These are phyloP conservation scores for Hermodice carunculata DNA, from an alignment of 2,888 invertebrate species.

Conservation along the genomic window DNA sequence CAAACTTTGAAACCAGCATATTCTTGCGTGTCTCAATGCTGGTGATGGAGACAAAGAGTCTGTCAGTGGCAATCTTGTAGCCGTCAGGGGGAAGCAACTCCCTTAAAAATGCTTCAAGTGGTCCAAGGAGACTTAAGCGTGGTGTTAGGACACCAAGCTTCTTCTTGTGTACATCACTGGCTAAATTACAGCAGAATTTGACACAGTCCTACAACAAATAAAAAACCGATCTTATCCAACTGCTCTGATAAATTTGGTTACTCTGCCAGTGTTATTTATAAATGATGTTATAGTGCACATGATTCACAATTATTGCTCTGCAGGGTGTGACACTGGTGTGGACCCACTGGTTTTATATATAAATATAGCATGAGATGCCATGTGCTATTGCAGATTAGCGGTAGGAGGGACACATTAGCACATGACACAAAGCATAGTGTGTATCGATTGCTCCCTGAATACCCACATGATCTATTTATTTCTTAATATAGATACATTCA, in stretches of 20 bases:
- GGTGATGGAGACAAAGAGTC: slow-evolving; percentile 93
- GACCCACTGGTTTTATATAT: no score
- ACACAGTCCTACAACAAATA: slow-evolving; percentile 82
- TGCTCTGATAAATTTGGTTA: neutral
- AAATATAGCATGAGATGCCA: no score
- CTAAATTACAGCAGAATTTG: slow-evolving; percentile 88
- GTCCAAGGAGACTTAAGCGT: slow-evolving; percentile 90
- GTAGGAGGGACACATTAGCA: no score
- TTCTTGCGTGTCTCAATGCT: slow-evolving; percentile 92
- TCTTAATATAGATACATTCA: no score
- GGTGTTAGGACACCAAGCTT: slow-evolving; percentile 96
- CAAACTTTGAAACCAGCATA: slow-evolving; percentile 92
- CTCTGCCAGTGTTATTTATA: neutral
- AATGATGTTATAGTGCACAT: neutral
- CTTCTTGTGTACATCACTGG: slow-evolving; percentile 84
- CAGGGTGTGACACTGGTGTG: no score
- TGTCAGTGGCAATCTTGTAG: slow-evolving; percentile 87
- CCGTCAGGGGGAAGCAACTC: slow-evolving; percentile 78
- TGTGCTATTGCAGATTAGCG: no score
- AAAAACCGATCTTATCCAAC: neutral
- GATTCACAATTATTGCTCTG: no score
- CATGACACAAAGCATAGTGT: no score
- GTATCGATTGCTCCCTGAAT: no score
- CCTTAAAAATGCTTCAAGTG: slow-evolving; percentile 87
- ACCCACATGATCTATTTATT: no score